Evolutionary conservation across 2,888 invertebrate genomes (phyloP).

Genomic region (Eupithecia tripunctaria): DNA sequence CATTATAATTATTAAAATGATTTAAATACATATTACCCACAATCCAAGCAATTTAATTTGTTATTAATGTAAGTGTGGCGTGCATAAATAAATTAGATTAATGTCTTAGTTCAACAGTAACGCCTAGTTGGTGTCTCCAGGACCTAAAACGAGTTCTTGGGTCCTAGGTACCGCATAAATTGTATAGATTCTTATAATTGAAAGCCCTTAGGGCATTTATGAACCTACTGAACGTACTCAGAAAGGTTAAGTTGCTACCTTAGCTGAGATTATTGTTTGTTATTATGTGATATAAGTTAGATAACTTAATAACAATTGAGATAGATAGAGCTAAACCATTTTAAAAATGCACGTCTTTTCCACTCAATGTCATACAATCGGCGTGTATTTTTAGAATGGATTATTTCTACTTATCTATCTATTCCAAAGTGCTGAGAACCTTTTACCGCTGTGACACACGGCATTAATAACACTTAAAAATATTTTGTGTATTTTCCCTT

Average conservation of each 20-base stretch:
- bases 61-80: constrained; percentile 57
- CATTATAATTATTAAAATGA: constrained; percentile 21
- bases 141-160: constrained; percentile 6
- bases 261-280: background rate
- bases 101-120: constrained; percentile 48
- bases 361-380: no score
- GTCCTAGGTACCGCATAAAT: background rate
- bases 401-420: no score
- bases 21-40: constrained; percentile 45
- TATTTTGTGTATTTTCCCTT: no score
- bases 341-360: no score
- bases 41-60: constrained; percentile 52
- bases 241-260: background rate
- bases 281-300: background rate
- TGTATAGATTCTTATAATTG: constrained; percentile 14
- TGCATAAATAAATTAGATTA: constrained; percentile 58
- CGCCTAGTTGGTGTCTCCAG: constrained; percentile 35
- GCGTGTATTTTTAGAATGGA: no score
- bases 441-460: no score
- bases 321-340: no score
- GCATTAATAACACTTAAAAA: no score
- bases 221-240: background rate
- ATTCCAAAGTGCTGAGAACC: no score
- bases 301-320: no score
- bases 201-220: constrained; percentile 2